These are phyloP conservation scores for Calonectris borealis DNA, from an alignment of 2,113 vertebrate species.

Conservation along the genomic window DNA sequence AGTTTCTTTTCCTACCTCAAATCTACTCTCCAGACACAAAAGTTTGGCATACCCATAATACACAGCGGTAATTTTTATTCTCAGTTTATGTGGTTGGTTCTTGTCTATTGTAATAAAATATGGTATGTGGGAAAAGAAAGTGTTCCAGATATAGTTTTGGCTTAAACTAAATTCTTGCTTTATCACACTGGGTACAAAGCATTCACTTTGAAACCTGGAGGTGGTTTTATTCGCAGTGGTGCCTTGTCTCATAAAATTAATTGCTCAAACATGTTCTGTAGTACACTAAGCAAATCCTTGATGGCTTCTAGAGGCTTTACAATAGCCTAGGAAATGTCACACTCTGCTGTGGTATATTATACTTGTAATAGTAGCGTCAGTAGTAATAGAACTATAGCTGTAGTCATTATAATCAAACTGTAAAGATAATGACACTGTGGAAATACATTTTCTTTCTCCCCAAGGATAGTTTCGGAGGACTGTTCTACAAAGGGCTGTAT, in stretches of 20 bases:
- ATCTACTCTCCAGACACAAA: neutral
- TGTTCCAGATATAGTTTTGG: neutral
- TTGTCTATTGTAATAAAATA: neutral
- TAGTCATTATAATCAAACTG: constrained; percentile 37
- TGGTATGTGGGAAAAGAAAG: neutral
- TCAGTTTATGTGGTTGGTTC: neutral
- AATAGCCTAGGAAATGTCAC: constrained; percentile 32
- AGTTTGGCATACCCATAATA: neutral
- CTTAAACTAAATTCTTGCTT: constrained; percentile 14
- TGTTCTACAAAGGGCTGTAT: neutral
- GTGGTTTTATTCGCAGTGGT: constrained; percentile 44
- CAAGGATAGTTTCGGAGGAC: neutral
- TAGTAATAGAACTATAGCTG: constrained; percentile 1
- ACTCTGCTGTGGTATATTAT: constrained; percentile 2
- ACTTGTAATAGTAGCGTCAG: neutral
- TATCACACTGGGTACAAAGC: neutral
- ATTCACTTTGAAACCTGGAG: constrained; percentile 16
- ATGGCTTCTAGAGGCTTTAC: constrained; percentile 34
- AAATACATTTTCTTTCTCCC: constrained; percentile 21
- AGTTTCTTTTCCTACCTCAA: neutral
- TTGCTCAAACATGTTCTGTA: constrained; percentile 35
- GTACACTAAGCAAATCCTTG: constrained; percentile 45
- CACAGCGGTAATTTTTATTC: neutral
- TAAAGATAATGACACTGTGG: constrained; percentile 20
- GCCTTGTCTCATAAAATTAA: constrained; percentile 55